phyloP scores from a whole-genome alignment of 2,888 invertebrate species.

The Plutella xylostella region DNA sequence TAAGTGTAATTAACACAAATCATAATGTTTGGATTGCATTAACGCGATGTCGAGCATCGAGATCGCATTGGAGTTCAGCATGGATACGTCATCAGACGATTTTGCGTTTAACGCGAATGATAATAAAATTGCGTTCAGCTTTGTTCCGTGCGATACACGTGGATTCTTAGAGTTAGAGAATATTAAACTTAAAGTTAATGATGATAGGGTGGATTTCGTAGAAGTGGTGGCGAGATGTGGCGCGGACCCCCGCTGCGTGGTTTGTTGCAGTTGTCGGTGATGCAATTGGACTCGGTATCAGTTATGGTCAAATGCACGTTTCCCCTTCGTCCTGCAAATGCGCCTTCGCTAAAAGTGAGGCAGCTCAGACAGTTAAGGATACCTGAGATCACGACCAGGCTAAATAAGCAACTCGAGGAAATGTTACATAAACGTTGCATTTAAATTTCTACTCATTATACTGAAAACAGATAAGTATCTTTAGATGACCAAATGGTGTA shows the following conservation, averaged over 20 bases:
- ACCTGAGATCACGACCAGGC: no score
- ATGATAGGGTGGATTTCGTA: constrained; percentile 22
- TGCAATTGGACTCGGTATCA: constrained; percentile 41
- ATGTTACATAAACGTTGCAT: no score
- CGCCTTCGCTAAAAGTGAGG: no score
- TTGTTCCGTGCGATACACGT: not conserved
- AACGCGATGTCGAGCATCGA: constrained; percentile 17
- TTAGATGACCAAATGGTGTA: no score
- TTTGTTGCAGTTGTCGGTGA: constrained; percentile 43
- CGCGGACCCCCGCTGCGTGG: constrained; percentile 39
- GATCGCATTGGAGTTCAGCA: constrained; percentile 20
- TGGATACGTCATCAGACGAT: constrained; percentile 22
- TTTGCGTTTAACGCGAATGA: constrained; percentile 1
- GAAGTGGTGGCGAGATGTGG: constrained; percentile 15
- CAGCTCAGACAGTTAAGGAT: no score
- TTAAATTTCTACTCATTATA: no score
- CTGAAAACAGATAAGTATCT: no score
- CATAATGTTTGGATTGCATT: constrained; percentile 42
- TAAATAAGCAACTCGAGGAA: no score
- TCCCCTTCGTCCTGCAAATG: no score
- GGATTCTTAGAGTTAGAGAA: constrained; percentile 1
- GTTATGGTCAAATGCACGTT: constrained; percentile 19
- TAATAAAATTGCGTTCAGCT: not conserved
- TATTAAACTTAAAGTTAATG: constrained; percentile 11
- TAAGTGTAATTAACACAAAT: constrained; percentile 49